A percentile compares a stretch with the other conserved stretches of the same genome.
Conservation (phyloP, 2,113 vertebrate genomes). For the Hystrix brachyura region DNA sequence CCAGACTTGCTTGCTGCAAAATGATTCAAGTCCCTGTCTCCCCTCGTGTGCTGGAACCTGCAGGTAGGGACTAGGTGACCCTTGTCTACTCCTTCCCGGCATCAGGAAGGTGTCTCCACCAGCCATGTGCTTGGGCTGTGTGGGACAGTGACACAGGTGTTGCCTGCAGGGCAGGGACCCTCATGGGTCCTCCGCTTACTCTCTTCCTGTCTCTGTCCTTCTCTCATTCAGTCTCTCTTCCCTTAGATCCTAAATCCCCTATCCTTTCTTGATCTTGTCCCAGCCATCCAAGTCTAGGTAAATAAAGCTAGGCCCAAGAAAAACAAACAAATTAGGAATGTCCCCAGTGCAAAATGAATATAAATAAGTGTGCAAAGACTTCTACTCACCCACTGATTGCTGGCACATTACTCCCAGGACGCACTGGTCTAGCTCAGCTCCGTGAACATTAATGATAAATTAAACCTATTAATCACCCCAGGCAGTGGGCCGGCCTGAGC, state of each 20-base stretch:
- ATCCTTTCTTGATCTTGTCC: background rate
- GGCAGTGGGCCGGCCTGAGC: background rate
- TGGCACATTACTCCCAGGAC: background rate
- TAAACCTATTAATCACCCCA: slow-evolving; percentile 79
- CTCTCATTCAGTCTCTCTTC: background rate
- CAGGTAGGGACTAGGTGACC: background rate
- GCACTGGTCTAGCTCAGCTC: background rate
- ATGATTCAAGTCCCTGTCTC: background rate
- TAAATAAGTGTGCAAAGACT: slow-evolving; percentile 44
- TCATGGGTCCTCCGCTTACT: background rate
- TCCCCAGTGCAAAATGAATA: slow-evolving; percentile 66
- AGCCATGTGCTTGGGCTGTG: background rate
- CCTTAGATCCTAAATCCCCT: background rate
- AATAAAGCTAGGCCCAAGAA: slow-evolving; percentile 48
- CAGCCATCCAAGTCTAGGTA: background rate
- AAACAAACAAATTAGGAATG: slow-evolving; percentile 70
- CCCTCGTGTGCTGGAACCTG: background rate
- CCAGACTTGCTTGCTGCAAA: background rate
- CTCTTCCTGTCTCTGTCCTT: background rate
- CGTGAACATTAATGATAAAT: slow-evolving; percentile 64
- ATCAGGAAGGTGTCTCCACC: background rate
- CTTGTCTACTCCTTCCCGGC: background rate
- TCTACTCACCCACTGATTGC: background rate
- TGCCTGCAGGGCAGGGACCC: too few species aligned
- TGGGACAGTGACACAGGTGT: background rate